phyloP scores from a whole-genome alignment of 2,888 invertebrate genomes.

The Phaedon cochleariae region DNA sequence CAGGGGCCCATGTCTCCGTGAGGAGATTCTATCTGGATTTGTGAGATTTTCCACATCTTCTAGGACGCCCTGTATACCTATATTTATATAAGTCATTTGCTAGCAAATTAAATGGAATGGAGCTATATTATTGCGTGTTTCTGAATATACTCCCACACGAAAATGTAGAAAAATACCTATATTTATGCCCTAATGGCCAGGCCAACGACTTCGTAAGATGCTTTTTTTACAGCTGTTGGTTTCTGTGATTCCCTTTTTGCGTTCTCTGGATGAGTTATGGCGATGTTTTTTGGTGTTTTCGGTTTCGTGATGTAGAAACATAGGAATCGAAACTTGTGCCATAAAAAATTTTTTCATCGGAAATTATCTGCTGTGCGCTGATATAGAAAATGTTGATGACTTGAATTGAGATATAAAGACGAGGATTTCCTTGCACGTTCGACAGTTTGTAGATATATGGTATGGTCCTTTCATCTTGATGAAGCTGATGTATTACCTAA shows the following conservation, averaged over 20 bases:
- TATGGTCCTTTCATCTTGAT: too few species aligned
- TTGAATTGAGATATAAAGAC: background rate
- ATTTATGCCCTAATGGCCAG: background rate
- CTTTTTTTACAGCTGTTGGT: constrained; percentile 17
- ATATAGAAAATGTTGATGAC: background rate
- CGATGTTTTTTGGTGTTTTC: constrained; percentile 2
- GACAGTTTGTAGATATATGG: too few species aligned
- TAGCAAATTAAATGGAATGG: background rate
- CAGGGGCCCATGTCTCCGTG: too few species aligned
- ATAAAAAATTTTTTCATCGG: background rate
- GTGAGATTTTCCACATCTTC: too few species aligned
- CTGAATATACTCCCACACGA: background rate
- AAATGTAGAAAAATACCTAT: background rate
- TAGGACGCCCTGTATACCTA: background rate
- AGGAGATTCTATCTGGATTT: too few species aligned
- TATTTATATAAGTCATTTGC: background rate
- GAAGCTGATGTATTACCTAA: too few species aligned
- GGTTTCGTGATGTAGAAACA: background rate
- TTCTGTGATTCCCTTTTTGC: constrained; percentile 8
- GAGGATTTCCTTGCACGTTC: background rate
- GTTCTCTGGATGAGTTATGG: constrained; percentile 14
- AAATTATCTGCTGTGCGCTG: background rate
- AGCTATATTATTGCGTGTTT: background rate
- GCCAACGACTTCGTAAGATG: constrained; percentile 7
- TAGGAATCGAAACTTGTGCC: background rate